Evolutionary conservation across 2,797 vertebrate species (phyloP), one percentile per base, ranked within the genome.

Genomic region (Moxostoma hubbsi): DNA sequence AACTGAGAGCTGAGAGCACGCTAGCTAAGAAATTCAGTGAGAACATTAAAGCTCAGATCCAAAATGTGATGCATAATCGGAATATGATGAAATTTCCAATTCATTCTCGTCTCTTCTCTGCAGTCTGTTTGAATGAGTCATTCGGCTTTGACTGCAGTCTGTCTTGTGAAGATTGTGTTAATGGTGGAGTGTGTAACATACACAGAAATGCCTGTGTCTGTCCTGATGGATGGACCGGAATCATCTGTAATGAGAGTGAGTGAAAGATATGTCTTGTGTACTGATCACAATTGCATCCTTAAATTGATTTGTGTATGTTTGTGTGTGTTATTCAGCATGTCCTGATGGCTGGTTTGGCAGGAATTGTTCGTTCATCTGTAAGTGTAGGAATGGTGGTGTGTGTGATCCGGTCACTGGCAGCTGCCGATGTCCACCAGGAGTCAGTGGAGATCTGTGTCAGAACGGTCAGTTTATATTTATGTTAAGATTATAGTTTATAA

Each of bases 161-260:
- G 91, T 94, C 92, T 0, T 99, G 98, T 0, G 95, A 96, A 0
- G 96, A 98, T 88, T 99, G 98, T 74, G 87, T 87, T 0, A 96
- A 96, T 0, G 95, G 95, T 3, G 97, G 93, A 1, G 6, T 71
- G 6, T 99, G 97, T 80, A 92, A 89, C 0, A 51, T 72, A 0
- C 92, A 91, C 78, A 91, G 84, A 81, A 92, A 65, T 0, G 93
- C 94, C 89, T 99, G 97, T 0, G 89, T 93, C 43, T 99, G 98
- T 24, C 89, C 89, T 0, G 88, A 91, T 0, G 97, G 97, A 57
- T 99, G 97, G 97, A 95, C 89, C 0, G 96, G 96, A 1, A 1
- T 95, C 51, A 2, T 98, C 82, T 99, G 97, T 90, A 97, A 98
- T 80, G 93, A 96, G 89, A 96, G 98, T 99, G 91, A 97, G 96